These are phyloP conservation scores for Oceanites oceanicus DNA, from an alignment of 2,113 vertebrate genomes.

Conservation along the genomic window DNA sequence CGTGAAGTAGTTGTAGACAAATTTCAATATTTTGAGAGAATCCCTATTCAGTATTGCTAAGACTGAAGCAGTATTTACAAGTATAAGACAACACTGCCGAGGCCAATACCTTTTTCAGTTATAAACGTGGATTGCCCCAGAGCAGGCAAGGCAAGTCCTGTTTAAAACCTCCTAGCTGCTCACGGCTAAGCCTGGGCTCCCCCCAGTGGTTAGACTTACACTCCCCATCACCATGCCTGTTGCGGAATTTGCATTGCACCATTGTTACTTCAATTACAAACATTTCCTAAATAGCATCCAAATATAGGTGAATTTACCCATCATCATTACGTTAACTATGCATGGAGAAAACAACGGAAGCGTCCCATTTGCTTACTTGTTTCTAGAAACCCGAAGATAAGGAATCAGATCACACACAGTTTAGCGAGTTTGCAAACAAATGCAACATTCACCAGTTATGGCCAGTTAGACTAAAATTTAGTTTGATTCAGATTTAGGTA, in stretches of 20 bases:
- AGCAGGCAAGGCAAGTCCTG: background rate
- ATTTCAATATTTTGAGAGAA: background rate
- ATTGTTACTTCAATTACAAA: rapidly evolving
- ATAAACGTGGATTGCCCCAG: background rate
- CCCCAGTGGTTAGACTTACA: background rate
- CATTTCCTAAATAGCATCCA: background rate
- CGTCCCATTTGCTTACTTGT: background rate
- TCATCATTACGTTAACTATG: background rate
- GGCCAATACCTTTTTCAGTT: background rate
- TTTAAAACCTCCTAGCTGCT: background rate
- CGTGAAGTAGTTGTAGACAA: background rate
- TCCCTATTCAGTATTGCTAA: background rate
- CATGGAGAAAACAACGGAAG: background rate
- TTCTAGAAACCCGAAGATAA: background rate
- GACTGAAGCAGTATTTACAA: background rate
- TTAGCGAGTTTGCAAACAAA: background rate
- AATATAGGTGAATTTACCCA: background rate
- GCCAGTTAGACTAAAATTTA: background rate
- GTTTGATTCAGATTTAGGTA: background rate
- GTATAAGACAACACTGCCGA: rapidly evolving
- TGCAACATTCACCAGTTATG: background rate
- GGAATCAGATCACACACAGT: background rate
- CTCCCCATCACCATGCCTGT: background rate
- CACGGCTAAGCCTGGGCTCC: background rate
- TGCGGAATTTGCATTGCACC: background rate